Conservation (phyloP, 2,797 vertebrate genomes). For the Bradypodion pumilum region DNA sequence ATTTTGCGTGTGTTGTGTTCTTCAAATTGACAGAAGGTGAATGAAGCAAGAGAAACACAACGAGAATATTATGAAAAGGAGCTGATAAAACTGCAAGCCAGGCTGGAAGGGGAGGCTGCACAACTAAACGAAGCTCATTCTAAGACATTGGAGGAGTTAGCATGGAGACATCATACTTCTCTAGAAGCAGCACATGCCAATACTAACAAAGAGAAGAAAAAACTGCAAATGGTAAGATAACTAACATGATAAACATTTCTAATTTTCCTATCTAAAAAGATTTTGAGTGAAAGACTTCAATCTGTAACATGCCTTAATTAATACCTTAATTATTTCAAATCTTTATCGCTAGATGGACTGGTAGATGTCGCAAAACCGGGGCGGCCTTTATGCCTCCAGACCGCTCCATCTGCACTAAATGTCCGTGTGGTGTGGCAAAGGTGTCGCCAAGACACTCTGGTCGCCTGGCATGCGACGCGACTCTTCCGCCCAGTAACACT, state of each 20-base stretch:
- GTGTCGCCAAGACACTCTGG: too few species aligned
- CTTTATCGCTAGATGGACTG: neutral
- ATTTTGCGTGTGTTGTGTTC: conserved; percentile 36
- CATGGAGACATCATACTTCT: conserved; percentile 88
- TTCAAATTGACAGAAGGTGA: conserved; percentile 81
- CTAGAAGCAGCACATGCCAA: conserved; percentile 86
- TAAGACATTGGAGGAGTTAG: conserved; percentile 88
- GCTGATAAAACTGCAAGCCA: conserved; percentile 81
- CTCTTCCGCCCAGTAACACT: too few species aligned
- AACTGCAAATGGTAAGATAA: conserved; percentile 85
- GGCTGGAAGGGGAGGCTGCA: conserved; percentile 87
- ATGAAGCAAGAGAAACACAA: conserved; percentile 87
- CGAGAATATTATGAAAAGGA: conserved; percentile 89
- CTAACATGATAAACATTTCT: neutral
- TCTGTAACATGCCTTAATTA: neutral
- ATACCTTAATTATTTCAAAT: neutral
- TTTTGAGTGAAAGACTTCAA: neutral
- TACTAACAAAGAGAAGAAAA: conserved; percentile 89
- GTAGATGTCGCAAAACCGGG: too few species aligned
- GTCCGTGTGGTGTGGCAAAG: too few species aligned
- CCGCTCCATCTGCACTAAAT: too few species aligned
- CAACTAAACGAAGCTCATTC: conserved; percentile 90
- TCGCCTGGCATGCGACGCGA: too few species aligned
- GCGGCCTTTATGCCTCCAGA: too few species aligned
- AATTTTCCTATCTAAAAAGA: neutral